Conservation (phyloP, 2,113 vertebrate genomes). For the Piaya cayana region DNA sequence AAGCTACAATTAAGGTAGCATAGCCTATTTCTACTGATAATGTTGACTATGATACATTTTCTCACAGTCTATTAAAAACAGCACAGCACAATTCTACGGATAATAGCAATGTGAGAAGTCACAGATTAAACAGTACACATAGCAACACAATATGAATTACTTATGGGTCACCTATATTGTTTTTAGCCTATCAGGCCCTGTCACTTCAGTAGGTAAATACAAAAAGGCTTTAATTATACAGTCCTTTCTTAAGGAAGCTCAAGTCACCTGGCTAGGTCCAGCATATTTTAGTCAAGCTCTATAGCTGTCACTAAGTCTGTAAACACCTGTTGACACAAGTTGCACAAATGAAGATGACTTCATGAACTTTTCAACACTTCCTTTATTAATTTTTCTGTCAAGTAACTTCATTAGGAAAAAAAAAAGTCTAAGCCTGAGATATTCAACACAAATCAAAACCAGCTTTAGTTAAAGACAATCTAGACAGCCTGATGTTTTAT, state of each 20-base stretch:
- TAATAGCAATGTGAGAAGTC: no score
- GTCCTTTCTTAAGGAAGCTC: background rate
- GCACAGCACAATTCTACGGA: no score
- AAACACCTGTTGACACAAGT: fast-evolving
- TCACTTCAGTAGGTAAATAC: background rate
- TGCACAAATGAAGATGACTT: background rate
- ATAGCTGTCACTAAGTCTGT: background rate
- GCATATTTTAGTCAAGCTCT: background rate
- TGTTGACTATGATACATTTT: no score
- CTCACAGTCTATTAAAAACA: no score
- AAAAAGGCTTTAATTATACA: background rate
- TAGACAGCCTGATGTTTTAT: background rate
- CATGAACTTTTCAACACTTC: background rate
- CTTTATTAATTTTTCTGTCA: background rate
- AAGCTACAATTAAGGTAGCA: no score
- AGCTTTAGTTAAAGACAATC: background rate
- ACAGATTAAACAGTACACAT: no score
- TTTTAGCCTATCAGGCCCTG: no score
- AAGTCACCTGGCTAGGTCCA: background rate
- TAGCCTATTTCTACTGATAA: no score
- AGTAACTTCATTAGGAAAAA: background rate
- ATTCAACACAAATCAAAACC: background rate
- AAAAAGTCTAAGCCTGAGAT: background rate
- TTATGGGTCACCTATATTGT: no score
- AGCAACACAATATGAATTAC: no score